Percentiles rank a stretch among this genome's conserved stretches.
Conservation (phyloP, 2,888 invertebrate genomes). For the Tachina grossa region DNA sequence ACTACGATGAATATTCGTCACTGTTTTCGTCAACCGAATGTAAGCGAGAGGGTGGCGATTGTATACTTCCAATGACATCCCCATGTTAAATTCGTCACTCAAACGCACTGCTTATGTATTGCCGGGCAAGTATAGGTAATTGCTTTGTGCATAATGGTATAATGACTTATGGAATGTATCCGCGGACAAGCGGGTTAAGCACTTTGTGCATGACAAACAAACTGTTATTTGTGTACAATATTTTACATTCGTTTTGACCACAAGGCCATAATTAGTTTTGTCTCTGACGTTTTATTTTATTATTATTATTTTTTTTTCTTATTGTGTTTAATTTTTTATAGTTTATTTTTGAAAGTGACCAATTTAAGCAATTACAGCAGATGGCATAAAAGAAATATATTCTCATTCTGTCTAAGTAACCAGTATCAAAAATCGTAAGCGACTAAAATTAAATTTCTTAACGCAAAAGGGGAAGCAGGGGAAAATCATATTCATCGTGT, state of each 20-base stretch:
- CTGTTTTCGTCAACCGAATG: too few species aligned
- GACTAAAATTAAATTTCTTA: background rate
- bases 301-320: background rate
- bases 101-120: too few species aligned
- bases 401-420: background rate
- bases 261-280: conserved; percentile 51
- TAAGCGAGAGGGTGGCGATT: too few species aligned
- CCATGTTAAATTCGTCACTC: too few species aligned
- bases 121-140: too few species aligned
- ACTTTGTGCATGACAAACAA: conserved; percentile 11
- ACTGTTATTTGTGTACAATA: conserved; percentile 2
- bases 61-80: too few species aligned
- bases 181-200: too few species aligned
- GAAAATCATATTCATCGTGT: background rate
- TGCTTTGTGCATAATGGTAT: too few species aligned
- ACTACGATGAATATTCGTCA: too few species aligned
- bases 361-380: conserved; percentile 16
- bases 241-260: conserved; percentile 39
- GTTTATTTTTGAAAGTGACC: conserved; percentile 5
- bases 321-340: conserved; percentile 3
- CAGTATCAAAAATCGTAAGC: background rate
- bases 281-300: background rate
- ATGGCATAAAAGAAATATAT: background rate
- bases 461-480: too few species aligned
- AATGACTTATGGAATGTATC: too few species aligned